These are phyloP conservation scores for Physocephala rufipes DNA, from an alignment of 2,888 invertebrate species.

Conservation along the genomic window DNA sequence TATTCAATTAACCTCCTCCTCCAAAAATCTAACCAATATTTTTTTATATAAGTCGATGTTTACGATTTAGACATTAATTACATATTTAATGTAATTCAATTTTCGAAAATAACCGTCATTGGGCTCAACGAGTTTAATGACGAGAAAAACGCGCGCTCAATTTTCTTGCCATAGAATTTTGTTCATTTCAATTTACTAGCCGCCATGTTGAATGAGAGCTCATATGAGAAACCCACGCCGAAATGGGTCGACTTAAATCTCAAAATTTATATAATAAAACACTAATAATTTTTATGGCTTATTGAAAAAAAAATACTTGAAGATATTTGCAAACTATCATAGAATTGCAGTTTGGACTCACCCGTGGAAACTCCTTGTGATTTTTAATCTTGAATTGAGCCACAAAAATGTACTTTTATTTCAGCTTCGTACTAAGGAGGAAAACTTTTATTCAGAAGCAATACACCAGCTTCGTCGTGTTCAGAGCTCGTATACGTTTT, in stretches of 20 bases:
- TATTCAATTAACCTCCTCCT: slow-evolving; percentile 5
- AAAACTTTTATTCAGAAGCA: slow-evolving; percentile 29
- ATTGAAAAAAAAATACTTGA: slow-evolving; percentile 51
- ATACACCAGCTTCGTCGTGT: slow-evolving; percentile 18
- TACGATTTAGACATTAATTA: not conserved
- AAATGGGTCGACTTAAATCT: slow-evolving; percentile 50
- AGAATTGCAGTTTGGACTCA: slow-evolving; percentile 52
- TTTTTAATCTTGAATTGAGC: slow-evolving; percentile 45
- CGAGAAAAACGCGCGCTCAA: slow-evolving; percentile 39
- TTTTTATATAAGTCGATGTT: not conserved
- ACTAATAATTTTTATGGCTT: slow-evolving; percentile 49
- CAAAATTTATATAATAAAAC: slow-evolving; percentile 50
- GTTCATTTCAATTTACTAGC: slow-evolving; percentile 34
- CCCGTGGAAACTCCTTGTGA: slow-evolving; percentile 46
- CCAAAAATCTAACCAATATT: not conserved
- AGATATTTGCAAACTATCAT: slow-evolving; percentile 47
- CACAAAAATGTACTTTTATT: slow-evolving; percentile 44
- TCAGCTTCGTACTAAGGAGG: slow-evolving; percentile 8
- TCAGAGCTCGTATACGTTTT: slow-evolving; percentile 27
- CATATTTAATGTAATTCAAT: slow-evolving; percentile 5
- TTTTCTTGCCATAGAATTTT: slow-evolving; percentile 33
- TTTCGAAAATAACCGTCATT: slow-evolving; percentile 42
- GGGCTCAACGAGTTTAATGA: slow-evolving; percentile 3
- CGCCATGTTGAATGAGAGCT: slow-evolving; percentile 39
- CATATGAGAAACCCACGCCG: slow-evolving; percentile 47